Evolutionary conservation across 2,113 vertebrate species (phyloP), one percentile per base, ranked within the genome.

Genomic region (Paracanthobrama guichenoti): DNA sequence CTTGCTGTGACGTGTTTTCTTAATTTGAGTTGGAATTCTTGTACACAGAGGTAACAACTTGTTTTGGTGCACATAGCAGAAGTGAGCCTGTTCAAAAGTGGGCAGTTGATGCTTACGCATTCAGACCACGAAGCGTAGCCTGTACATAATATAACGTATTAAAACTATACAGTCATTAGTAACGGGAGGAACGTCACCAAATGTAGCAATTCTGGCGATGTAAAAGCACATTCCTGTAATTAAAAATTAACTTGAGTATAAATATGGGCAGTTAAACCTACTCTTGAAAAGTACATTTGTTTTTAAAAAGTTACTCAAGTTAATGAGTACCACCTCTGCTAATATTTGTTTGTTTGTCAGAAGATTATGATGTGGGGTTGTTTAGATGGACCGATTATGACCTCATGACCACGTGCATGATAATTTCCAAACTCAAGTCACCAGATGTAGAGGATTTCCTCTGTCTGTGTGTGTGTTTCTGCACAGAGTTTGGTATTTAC

Each of bases 401-500:
- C 9, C 53, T 72, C 57, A 86, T 24, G 24, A 26, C 64, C 57
- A 59, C 35, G 18, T 71, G 48, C 64, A 71, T 79, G 64, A 28
- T 59, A 57, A 83, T 46, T 64, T 78, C 50, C 84, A 81, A 62
- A 24, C 55, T 85, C 55, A 60, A 35, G 57, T 60, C 75, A 53
- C 28, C 73, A 28, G 9, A 55, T 20, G 14, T 76, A 55, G 50
- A 59, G 18, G 72, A 74, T 80, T 64, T 53, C 46, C 42, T 73
- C 28, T 26, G 39, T 39, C 6, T 39, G 42, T 77, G 13, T 85
- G 24, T 83, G 50, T 74, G 26, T 66, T n/a, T 71, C 10, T 2
- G 4, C 84, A 72, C 69, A 31, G 42, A 46, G 50, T 62, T 74
- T 28, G 83, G 75, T 82, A 60, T 83, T 87, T 82, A 84, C 50